Evolutionary conservation across 2,797 vertebrate genomes (phyloP), one percentile per base, ranked within the genome.

Genomic region (Oryzias dopingdopingensis): DNA sequence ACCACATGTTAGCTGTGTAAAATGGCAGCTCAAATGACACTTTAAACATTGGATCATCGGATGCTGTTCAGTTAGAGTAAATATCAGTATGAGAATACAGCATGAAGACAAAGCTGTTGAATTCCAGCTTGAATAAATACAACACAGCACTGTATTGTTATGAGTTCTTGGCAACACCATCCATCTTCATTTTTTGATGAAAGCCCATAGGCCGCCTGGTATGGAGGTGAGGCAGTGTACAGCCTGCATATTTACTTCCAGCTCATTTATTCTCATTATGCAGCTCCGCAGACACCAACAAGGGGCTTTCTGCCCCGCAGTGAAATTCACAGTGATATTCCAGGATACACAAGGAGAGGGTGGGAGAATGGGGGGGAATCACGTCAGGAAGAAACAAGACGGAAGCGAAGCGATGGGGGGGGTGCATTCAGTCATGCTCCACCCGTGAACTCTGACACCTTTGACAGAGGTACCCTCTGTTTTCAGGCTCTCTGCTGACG

Each of bases 231-330:
- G 82, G 42, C 85, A 81, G 72, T 80, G 82, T 86, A 84, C 81
- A 84, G 84, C 63, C 86, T 86, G 88, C 86, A 88, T 91, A 86
- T 89, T 92, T 91, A 89, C 89, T 92, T 91, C 91, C 90, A 91
- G 84, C 85, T 91, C 89, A 92, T 93, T 92, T 92, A 90, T 92
- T 92, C 89, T 91, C 90, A 93, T 92, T 91, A 92, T 90, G 83
- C 87, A 88, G 89, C 82, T 59, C 76, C 70, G 67, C 74, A 82
- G 84, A 90, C 83, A 66, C 90, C 88, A 89, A 81, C 84, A 83
- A 87, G 81, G 86, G 82, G 79, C 83, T 86, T 89, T 88, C 85
- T 89, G 84, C 82, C 84, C 82, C 85, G 83, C 72, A 79, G 87
- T 85, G 86, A 90, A 85, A 75, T 66, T 86, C 86, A 83, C 67